Percentiles rank a stretch among this genome's conserved stretches.
These are phyloP conservation scores for Tetramorium bicarinatum DNA, from an alignment of 2,888 invertebrate genomes.

Conservation along the genomic window DNA sequence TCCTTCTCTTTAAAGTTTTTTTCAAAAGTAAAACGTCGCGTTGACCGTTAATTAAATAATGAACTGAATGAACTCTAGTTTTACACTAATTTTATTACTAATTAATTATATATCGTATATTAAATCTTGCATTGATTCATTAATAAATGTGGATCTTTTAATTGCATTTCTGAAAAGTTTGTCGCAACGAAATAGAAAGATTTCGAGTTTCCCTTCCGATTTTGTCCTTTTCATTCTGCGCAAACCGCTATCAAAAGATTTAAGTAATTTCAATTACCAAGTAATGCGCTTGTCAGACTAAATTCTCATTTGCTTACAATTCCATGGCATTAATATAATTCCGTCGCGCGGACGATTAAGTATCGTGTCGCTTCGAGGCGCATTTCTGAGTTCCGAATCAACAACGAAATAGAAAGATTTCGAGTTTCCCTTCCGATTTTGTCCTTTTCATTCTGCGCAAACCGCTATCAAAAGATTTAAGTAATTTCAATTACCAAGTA, in stretches of 20 bases:
- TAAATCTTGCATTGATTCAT: neutral
- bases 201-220: neutral
- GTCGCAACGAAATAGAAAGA: neutral
- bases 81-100: neutral
- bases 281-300: neutral
- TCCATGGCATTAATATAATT: constrained; percentile 11
- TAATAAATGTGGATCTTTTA: neutral
- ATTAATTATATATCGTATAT: neutral
- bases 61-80: too few species aligned
- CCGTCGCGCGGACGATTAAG: neutral
- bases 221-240: neutral
- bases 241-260: neutral
- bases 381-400: constrained; percentile 24
- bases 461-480: too few species aligned
- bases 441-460: too few species aligned
- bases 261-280: neutral
- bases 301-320: neutral
- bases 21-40: neutral
- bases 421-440: too few species aligned
- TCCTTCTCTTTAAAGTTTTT: neutral
- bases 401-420: too few species aligned
- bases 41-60: neutral
- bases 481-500: neutral
- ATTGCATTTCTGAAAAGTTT: neutral
- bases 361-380: constrained; percentile 4